phyloP scores from a whole-genome alignment of 1,140 invertebrate genomes.

The Pantala flavescens region DNA sequence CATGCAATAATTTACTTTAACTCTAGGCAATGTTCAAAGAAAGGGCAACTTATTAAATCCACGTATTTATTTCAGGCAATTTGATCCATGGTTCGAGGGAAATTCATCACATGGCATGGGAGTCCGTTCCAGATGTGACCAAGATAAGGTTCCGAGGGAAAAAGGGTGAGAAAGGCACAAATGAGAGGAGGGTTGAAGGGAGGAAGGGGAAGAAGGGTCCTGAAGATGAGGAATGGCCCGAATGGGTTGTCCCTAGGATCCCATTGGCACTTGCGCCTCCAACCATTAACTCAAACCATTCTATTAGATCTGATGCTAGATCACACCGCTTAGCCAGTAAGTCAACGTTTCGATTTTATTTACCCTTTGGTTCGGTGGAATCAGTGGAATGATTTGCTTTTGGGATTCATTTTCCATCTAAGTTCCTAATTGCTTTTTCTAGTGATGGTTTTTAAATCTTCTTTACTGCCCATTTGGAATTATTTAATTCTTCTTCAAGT shows the following conservation, averaged over 20 bases:
- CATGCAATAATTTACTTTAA: too few species aligned
- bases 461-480: too few species aligned
- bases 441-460: too few species aligned
- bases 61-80: too few species aligned
- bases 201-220: background rate
- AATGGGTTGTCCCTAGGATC: background rate
- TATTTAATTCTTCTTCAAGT: too few species aligned
- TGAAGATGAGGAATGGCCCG: background rate
- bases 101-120: conserved; percentile 5
- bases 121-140: background rate
- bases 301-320: background rate
- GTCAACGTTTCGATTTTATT: too few species aligned
- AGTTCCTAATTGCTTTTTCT: too few species aligned
- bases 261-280: background rate
- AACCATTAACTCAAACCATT: background rate
- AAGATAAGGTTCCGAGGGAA: background rate
- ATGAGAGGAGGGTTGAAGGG: background rate
- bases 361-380: too few species aligned
- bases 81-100: background rate
- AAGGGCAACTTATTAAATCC: too few species aligned
- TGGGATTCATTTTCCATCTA: too few species aligned
- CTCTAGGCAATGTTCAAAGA: too few species aligned
- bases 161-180: background rate
- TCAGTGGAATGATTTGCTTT: too few species aligned
- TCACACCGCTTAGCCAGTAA: background rate